These are phyloP conservation scores for Rana temporaria DNA, from an alignment of 2,113 vertebrate genomes.

Conservation along the genomic window DNA sequence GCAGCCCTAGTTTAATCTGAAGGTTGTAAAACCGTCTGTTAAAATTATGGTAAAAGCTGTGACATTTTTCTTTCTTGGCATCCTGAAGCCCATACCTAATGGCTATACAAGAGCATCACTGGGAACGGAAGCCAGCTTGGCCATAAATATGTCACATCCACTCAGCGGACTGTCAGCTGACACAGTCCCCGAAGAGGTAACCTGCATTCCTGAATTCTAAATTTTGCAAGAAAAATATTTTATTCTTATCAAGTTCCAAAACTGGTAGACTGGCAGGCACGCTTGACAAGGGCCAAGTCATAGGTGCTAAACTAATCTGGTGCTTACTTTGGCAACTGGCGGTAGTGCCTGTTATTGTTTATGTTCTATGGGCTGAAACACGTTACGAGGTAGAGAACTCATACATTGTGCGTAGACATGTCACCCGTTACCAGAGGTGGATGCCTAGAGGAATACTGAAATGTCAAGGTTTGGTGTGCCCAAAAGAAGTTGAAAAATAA, in stretches of 20 bases:
- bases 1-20: conserved; percentile 43
- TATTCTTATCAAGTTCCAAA: conserved; percentile 39
- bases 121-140: conserved; percentile 45
- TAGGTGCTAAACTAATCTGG: conserved; percentile 30
- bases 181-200: conserved; percentile 25
- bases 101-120: conserved; percentile 46
- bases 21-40: conserved; percentile 46
- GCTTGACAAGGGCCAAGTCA: conserved; percentile 28
- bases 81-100: conserved; percentile 47
- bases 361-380: not conserved
- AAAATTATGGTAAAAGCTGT: conserved; percentile 40
- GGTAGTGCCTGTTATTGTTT: not conserved
- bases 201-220: conserved; percentile 20
- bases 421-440: not conserved
- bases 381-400: not conserved
- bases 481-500: no score
- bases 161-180: conserved; percentile 42
- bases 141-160: conserved; percentile 54
- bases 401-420: not conserved
- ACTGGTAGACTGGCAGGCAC: conserved; percentile 14
- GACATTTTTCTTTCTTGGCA: conserved; percentile 46
- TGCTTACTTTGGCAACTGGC: conserved; percentile 24
- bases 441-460: not conserved
- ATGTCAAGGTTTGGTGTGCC: not conserved
- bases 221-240: conserved; percentile 48